Percentiles rank a stretch among this genome's conserved stretches.
These are phyloP conservation scores for Tenrec ecaudatus DNA, from an alignment of 2,113 vertebrate species.

Conservation along the genomic window DNA sequence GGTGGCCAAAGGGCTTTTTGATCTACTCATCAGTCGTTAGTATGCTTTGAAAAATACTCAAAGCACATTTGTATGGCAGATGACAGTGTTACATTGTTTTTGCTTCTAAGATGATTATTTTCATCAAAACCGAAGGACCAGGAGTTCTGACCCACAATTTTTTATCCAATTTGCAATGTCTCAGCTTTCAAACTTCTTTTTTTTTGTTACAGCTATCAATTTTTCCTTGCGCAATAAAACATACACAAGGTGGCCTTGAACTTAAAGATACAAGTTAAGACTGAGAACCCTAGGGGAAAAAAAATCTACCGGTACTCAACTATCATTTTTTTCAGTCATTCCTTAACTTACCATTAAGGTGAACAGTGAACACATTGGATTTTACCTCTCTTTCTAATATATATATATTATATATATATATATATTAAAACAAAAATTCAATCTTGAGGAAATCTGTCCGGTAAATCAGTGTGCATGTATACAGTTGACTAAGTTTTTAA, in stretches of 20 bases:
- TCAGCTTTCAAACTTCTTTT: background rate
- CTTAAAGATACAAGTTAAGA: background rate
- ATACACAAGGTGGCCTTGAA: constrained; percentile 31
- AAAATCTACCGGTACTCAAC: background rate
- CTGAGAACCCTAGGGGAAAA: background rate
- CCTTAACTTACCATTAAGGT: constrained; percentile 10
- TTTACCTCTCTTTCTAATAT: background rate
- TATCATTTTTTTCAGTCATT: background rate
- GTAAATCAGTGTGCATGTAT: background rate
- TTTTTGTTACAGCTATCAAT: background rate
- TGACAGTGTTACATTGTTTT: background rate
- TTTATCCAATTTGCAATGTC: background rate
- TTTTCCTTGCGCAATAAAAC: background rate
- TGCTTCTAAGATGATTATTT: constrained; percentile 55
- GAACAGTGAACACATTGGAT: constrained; percentile 43
- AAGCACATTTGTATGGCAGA: constrained; percentile 24
- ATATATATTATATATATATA: no score
- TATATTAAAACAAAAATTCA: constrained; percentile 23
- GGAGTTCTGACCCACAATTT: background rate
- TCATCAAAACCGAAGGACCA: constrained; percentile 37
- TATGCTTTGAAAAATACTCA: constrained; percentile 13
- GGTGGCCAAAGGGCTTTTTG: background rate
- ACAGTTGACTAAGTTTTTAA: background rate
- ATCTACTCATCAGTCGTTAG: background rate
- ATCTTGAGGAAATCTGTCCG: background rate